Percentiles rank a stretch among this genome's conserved stretches.
Conservation (phyloP, 1,140 invertebrate species). For the Aphaenogaster floridana region DNA sequence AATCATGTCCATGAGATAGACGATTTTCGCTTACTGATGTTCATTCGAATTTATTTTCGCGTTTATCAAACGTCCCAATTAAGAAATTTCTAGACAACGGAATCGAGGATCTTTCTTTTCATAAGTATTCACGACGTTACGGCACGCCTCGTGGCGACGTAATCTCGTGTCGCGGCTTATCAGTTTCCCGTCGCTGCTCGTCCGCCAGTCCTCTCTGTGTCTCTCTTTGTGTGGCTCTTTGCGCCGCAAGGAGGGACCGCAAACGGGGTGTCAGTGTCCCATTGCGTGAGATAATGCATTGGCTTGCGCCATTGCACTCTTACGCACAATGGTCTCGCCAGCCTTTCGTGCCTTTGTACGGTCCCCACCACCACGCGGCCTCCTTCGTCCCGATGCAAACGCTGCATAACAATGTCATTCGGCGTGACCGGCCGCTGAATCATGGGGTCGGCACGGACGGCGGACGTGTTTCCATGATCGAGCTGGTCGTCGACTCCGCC, state of each 20-base stretch:
- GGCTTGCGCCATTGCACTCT: constrained; percentile 72
- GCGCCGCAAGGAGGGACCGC: constrained; percentile 77
- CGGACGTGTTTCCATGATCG: constrained; percentile 60
- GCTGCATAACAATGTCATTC: constrained; percentile 76
- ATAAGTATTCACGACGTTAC: constrained; percentile 17
- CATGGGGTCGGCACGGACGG: constrained; percentile 51
- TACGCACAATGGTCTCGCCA: constrained; percentile 76
- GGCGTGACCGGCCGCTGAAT: constrained; percentile 71
- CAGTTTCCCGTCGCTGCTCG: constrained; percentile 72
- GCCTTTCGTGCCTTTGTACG: constrained; percentile 72
- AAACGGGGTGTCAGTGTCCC: constrained; percentile 81
- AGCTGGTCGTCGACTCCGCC: constrained; percentile 62
- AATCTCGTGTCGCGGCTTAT: constrained; percentile 71
- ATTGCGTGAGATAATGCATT: constrained; percentile 80
- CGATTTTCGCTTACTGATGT: no score
- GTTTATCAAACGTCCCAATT: neutral
- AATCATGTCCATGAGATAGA: no score
- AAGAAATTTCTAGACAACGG: constrained; percentile 1
- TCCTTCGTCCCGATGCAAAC: constrained; percentile 70
- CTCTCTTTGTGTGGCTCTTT: constrained; percentile 75
- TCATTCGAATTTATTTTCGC: neutral
- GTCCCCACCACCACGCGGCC: constrained; percentile 45
- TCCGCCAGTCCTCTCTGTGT: constrained; percentile 53
- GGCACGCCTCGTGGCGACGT: constrained; percentile 44
- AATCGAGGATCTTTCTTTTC: neutral